These are phyloP conservation scores for Diadumene lineata DNA, from an alignment of 92 coral and sea anemone species.

Conservation along the genomic window DNA sequence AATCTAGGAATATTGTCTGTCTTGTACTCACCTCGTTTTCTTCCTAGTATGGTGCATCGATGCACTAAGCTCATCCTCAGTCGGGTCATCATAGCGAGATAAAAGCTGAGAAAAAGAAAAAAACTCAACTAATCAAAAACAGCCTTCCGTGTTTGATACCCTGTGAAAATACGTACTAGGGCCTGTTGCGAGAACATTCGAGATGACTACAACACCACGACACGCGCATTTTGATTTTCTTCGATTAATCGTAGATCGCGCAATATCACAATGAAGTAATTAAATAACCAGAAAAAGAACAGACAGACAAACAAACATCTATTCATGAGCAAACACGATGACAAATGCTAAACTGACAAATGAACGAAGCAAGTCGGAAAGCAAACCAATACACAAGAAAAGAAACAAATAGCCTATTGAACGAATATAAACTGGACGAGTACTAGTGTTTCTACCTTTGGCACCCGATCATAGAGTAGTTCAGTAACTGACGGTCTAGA, in stretches of 20 bases:
- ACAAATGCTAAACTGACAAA: background rate
- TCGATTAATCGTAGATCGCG: too few relatives aligned
- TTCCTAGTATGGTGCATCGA: constrained; percentile 67
- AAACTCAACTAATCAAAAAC: too few relatives aligned
- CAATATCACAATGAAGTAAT: background rate
- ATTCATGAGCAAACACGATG: background rate
- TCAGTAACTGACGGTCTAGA: constrained; percentile 82
- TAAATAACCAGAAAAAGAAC: background rate
- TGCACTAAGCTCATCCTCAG: constrained; percentile 80
- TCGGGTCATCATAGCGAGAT: constrained; percentile 69
- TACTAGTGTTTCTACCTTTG: constrained; percentile 56
- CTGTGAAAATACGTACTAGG: too few relatives aligned
- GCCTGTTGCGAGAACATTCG: too few relatives aligned
- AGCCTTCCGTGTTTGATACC: too few relatives aligned
- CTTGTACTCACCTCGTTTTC: constrained; percentile 55
- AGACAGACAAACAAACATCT: background rate
- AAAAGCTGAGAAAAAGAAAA: constrained; percentile 60
- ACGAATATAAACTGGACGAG: background rate
- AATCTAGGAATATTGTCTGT: too few relatives aligned
- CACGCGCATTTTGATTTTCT: too few relatives aligned
- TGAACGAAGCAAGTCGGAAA: background rate
- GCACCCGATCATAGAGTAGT: constrained; percentile 69
- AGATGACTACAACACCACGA: too few relatives aligned
- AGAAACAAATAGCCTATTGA: background rate
- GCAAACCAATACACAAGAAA: background rate